phyloP scores from a whole-genome alignment of 2,113 vertebrate species.

The Caretta caretta region DNA sequence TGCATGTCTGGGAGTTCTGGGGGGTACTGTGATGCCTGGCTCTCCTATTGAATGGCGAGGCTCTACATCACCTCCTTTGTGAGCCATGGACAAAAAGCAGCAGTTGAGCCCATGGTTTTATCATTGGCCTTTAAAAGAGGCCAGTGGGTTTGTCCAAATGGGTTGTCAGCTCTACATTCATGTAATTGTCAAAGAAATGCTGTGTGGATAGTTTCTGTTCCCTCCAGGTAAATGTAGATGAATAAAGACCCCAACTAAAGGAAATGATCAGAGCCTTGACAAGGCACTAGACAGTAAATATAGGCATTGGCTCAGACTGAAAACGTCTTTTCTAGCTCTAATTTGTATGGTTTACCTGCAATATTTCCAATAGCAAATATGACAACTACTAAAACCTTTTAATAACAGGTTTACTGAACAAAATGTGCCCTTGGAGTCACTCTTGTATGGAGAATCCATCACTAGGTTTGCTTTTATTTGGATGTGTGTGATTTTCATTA shows the following conservation, averaged over 20 bases:
- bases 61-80: neutral
- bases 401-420: neutral
- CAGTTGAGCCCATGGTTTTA: neutral
- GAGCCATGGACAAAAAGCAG: neutral
- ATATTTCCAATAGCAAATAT: neutral
- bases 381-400: neutral
- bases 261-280: neutral
- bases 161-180: no score
- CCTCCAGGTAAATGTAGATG: neutral
- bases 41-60: neutral
- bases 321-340: neutral
- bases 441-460: neutral
- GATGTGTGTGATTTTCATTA: neutral
- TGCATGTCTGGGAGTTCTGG: neutral
- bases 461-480: neutral
- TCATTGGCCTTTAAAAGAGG: neutral
- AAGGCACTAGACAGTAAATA: neutral
- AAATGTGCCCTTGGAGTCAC: neutral
- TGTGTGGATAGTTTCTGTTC: neutral
- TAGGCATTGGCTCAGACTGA: neutral
- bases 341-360: neutral
- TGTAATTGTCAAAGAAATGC: neutral
- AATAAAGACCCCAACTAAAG: neutral
- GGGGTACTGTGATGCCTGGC: neutral
- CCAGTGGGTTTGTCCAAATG: neutral